These are phyloP conservation scores for Nothobranchius kuhntae DNA, from an alignment of 2,113 vertebrate genomes.

Conservation along the genomic window DNA sequence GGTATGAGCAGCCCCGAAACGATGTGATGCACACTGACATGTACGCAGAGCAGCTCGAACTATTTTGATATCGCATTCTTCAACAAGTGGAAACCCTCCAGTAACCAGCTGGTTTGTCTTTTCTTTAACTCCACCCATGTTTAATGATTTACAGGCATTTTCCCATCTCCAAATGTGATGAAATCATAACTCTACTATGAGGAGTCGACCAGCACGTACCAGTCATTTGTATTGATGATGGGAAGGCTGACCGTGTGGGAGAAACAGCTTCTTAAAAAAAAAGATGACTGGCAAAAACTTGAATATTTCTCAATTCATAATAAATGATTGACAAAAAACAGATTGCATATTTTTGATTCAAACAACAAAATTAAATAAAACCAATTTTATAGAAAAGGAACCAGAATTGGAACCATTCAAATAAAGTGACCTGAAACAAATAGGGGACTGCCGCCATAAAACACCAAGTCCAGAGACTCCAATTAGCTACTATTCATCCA, in stretches of 20 bases:
- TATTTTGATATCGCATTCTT: conserved; percentile 4
- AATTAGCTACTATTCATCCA: too few species aligned
- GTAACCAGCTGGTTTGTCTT: conserved; percentile 6
- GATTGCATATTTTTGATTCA: not conserved
- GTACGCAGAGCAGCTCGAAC: not conserved
- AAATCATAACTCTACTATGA: conserved; percentile 2
- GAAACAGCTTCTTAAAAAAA: not conserved
- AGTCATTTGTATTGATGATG: conserved; percentile 1
- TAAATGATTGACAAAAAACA: not conserved
- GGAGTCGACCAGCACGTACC: not conserved
- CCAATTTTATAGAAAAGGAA: too few species aligned
- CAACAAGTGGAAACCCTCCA: conserved; percentile 12
- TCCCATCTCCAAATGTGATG: not conserved
- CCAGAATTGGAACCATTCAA: not conserved
- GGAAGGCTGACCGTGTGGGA: not conserved
- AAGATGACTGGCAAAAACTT: not conserved
- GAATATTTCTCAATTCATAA: not conserved
- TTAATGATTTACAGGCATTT: conserved; percentile 21
- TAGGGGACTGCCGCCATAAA: too few species aligned
- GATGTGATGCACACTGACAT: not conserved
- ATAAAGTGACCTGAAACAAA: not conserved
- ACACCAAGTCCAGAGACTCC: too few species aligned
- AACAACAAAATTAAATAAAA: not conserved
- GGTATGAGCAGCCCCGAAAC: not conserved
- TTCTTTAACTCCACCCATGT: conserved; percentile 6